Percentiles rank a stretch among this genome's conserved stretches.
These are phyloP conservation scores for Actinopyga echinites DNA, from an alignment of 53 echinoderm and acorn worm species.

Conservation along the genomic window DNA sequence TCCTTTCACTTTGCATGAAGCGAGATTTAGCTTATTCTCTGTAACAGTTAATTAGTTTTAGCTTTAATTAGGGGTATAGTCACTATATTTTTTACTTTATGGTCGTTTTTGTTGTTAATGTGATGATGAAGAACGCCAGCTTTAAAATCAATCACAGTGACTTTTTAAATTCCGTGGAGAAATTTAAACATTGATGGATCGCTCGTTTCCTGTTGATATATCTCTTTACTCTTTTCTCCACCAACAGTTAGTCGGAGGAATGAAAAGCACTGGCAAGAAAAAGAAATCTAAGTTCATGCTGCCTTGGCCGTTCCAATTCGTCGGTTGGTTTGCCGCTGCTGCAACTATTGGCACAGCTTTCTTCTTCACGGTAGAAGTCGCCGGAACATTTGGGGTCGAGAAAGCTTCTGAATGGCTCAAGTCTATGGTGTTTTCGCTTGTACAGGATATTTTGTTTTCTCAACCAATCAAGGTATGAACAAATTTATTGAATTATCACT, in stretches of 20 bases:
- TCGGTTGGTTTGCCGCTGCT: constrained; percentile 71
- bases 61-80: too few species aligned
- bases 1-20: too few species aligned
- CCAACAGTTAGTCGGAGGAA: not conserved
- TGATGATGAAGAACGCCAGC: too few species aligned
- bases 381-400: constrained; percentile 69
- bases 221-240: not conserved
- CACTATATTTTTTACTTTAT: too few species aligned
- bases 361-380: constrained; percentile 78
- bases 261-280: constrained; percentile 56
- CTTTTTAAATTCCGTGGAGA: too few species aligned
- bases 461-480: constrained; percentile 77
- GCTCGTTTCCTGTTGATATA: not conserved
- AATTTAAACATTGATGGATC: not conserved
- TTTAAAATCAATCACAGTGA: too few species aligned
- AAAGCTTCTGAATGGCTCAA: constrained; percentile 81
- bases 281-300: constrained; percentile 71
- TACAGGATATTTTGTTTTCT: constrained; percentile 76
- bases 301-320: constrained; percentile 65
- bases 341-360: constrained; percentile 66
- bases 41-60: too few species aligned
- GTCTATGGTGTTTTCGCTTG: constrained; percentile 67
- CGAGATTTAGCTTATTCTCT: too few species aligned
- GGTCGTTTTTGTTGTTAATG: too few species aligned
- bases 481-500: not conserved